These are phyloP conservation scores for Decapterus maruadsi DNA, from an alignment of 2,797 vertebrate genomes.

Conservation along the genomic window DNA sequence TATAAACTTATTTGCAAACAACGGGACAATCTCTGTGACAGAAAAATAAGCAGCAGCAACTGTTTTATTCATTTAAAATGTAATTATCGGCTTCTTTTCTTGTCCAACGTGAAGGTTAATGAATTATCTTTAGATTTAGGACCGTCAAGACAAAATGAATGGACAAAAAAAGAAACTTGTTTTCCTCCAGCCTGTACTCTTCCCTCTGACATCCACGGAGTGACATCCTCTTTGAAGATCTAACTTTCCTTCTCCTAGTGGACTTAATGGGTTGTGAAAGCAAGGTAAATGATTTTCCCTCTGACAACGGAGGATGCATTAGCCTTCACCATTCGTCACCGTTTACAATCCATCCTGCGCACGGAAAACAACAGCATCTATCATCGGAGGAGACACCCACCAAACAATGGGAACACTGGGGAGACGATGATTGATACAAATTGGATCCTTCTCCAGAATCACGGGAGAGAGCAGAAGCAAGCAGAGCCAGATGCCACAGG, in stretches of 20 bases:
- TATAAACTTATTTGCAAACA: too few relatives aligned
- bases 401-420: constrained; percentile 57
- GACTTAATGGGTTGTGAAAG: constrained; percentile 64
- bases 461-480: not conserved
- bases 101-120: not conserved
- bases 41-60: too few relatives aligned
- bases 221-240: constrained; percentile 19
- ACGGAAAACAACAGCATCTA: constrained; percentile 67
- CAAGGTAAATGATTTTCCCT: constrained; percentile 67
- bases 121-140: not conserved
- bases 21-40: too few relatives aligned
- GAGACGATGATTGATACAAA: constrained; percentile 59
- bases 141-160: not conserved
- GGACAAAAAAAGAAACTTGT: not conserved
- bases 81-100: not conserved
- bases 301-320: constrained; percentile 63
- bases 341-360: constrained; percentile 63
- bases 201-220: constrained; percentile 3
- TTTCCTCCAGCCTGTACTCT: not conserved
- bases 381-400: constrained; percentile 57
- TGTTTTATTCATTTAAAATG: too few relatives aligned
- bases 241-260: constrained; percentile 40
- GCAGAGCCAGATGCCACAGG: constrained; percentile 18
- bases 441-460: constrained; percentile 51
- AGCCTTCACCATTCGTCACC: constrained; percentile 62